These are phyloP conservation scores for Sinotaia quadrata DNA, from an alignment of 2,888 invertebrate species.

Conservation along the genomic window DNA sequence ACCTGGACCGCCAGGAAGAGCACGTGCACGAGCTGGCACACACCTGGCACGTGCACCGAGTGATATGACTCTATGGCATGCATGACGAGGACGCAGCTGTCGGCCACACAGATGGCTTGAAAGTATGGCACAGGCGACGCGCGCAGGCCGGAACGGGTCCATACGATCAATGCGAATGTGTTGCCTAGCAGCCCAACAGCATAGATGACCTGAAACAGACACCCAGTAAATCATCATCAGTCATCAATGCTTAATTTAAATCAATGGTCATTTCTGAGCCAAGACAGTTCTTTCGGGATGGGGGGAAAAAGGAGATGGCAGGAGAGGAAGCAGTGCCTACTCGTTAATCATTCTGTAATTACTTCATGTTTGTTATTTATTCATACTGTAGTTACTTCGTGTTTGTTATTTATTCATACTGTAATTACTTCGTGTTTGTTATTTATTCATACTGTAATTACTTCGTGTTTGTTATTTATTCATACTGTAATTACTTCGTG, in stretches of 20 bases:
- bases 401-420: too few relatives aligned
- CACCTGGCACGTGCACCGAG: slow-evolving; percentile 24
- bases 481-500: too few relatives aligned
- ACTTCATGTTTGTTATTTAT: too few relatives aligned
- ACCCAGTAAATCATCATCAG: neutral
- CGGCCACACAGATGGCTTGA: slow-evolving; percentile 36
- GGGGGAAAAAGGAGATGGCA: neutral
- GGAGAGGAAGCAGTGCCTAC: neutral
- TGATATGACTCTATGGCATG: slow-evolving; percentile 28
- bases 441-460: too few relatives aligned
- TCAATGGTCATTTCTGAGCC: neutral
- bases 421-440: too few relatives aligned
- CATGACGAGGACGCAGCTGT: slow-evolving; percentile 33
- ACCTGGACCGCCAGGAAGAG: slow-evolving; percentile 36
- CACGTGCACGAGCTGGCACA: slow-evolving; percentile 35
- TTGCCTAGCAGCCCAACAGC: slow-evolving; percentile 31
- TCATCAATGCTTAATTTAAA: neutral
- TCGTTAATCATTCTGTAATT: too few relatives aligned
- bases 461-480: too few relatives aligned
- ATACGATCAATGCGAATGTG: slow-evolving; percentile 31
- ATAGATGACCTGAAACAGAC: slow-evolving; percentile 25
- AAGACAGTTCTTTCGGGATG: neutral
- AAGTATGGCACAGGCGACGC: slow-evolving; percentile 34
- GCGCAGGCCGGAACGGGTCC: slow-evolving; percentile 25
- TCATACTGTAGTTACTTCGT: too few relatives aligned